Percentiles rank a stretch among this genome's conserved stretches.
Conservation (phyloP, 2,113 vertebrate genomes). For the Paracanthobrama guichenoti region DNA sequence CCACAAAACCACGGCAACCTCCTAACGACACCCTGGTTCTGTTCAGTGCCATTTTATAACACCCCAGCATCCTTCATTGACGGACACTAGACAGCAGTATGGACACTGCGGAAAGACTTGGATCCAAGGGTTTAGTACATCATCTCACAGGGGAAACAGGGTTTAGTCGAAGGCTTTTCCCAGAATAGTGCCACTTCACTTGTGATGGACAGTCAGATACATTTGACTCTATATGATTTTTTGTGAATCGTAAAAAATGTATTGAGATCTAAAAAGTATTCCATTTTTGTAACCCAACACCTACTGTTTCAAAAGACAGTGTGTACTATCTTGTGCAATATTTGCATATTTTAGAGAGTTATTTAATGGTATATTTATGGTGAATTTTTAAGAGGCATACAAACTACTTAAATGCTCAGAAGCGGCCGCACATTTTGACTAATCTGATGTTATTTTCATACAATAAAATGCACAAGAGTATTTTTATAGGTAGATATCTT, state of each 20-base stretch:
- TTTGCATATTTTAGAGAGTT: conserved; percentile 71
- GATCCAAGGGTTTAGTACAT: conserved; percentile 9
- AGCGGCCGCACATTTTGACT: conserved; percentile 57
- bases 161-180: not conserved
- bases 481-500: conserved; percentile 70
- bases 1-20: conserved; percentile 17
- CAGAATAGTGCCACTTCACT: conserved; percentile 36
- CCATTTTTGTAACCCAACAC: conserved; percentile 42
- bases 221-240: not conserved
- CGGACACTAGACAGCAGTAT: conserved; percentile 64
- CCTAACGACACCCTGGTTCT: not conserved
- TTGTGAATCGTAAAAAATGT: conserved; percentile 17
- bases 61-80: conserved; percentile 58
- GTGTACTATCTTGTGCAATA: conserved; percentile 72
- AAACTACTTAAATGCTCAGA: not conserved
- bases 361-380: conserved; percentile 75
- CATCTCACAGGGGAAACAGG: conserved; percentile 61
- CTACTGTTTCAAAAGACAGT: conserved; percentile 49
- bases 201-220: conserved; percentile 36
- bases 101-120: conserved; percentile 10
- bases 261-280: conserved; percentile 40
- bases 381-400: conserved; percentile 46
- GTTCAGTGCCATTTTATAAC: conserved; percentile 68
- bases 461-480: conserved; percentile 52
- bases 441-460: conserved; percentile 68